Percentiles rank a stretch among this genome's conserved stretches.
Evolutionary conservation across 2,888 invertebrate genomes (phyloP).

Genomic region (Margaritifera margaritifera): DNA sequence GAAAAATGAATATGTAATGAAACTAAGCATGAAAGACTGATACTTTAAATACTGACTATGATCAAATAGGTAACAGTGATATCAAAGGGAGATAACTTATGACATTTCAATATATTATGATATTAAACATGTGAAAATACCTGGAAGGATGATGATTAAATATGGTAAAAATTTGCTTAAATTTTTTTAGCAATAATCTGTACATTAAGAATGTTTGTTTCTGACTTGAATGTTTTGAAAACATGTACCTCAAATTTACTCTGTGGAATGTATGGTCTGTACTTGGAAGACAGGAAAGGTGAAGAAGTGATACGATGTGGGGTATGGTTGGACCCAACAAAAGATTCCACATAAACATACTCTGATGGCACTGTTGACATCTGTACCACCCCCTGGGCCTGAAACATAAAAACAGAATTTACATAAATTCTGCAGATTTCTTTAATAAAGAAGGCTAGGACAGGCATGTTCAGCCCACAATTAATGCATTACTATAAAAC

Average conservation of each 20-base stretch:
- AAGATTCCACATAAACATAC: slow-evolving; percentile 38
- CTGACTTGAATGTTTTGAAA: not conserved
- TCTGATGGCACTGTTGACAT: slow-evolving; percentile 35
- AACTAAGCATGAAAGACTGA: too few species aligned
- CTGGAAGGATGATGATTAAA: too few species aligned
- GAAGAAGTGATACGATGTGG: slow-evolving; percentile 20
- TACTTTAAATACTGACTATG: too few species aligned
- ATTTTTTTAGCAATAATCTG: not conserved
- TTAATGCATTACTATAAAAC: too few species aligned
- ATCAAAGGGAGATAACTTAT: too few species aligned
- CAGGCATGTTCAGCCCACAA: not conserved
- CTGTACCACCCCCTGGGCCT: slow-evolving; percentile 47
- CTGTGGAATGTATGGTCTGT: slow-evolving; percentile 45
- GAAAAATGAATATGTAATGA: too few species aligned
- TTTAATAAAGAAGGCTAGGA: not conserved
- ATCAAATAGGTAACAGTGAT: too few species aligned
- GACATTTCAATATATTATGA: too few species aligned
- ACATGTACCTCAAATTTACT: slow-evolving; percentile 47
- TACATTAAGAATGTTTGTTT: not conserved
- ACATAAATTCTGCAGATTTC: not conserved
- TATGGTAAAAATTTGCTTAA: too few species aligned
- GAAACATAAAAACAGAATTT: not conserved
- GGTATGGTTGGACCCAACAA: slow-evolving; percentile 9
- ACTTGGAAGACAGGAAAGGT: slow-evolving; percentile 37
- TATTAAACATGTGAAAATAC: too few species aligned